These are phyloP conservation scores for Euspilapteryx auroguttella DNA, from an alignment of 2,888 invertebrate genomes.

Conservation along the genomic window DNA sequence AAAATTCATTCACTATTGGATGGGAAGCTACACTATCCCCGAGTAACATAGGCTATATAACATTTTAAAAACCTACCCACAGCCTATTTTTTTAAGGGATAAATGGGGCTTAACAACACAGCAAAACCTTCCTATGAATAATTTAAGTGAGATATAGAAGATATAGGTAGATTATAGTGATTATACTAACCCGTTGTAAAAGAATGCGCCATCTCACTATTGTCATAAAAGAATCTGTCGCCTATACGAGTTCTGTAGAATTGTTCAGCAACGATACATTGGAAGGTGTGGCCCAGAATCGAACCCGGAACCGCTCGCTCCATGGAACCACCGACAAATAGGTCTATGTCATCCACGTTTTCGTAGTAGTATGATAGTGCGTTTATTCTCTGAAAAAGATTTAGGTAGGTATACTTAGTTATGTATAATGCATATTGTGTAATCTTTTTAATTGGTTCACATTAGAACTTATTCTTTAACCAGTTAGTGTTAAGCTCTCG, in stretches of 20 bases:
- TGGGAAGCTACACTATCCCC: too few species aligned
- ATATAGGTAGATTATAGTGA: too few species aligned
- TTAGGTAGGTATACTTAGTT: not conserved
- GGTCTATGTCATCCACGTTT: conserved; percentile 82
- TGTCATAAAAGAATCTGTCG: conserved; percentile 85
- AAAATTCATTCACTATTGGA: too few species aligned
- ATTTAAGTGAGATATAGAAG: too few species aligned
- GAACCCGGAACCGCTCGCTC: conserved; percentile 77
- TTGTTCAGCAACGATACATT: conserved; percentile 85
- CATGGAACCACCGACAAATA: conserved; percentile 82
- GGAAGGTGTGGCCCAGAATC: conserved; percentile 83
- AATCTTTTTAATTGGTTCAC: not conserved
- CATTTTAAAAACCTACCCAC: conserved; percentile 8
- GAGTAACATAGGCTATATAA: too few species aligned
- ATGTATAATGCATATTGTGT: not conserved
- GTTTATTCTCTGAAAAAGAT: conserved; percentile 61
- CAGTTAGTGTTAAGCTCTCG: too few species aligned
- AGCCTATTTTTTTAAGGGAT: too few species aligned
- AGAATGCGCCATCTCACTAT: conserved; percentile 63
- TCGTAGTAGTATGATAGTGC: conserved; percentile 69
- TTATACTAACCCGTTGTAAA: conserved; percentile 65
- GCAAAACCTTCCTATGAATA: too few species aligned
- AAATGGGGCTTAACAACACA: too few species aligned
- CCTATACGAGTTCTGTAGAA: conserved; percentile 83
- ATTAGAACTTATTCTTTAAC: too few species aligned